Evolutionary conservation across 2,888 invertebrate species (phyloP), one percentile per base, ranked within the genome.

Genomic region (Oscheius sp.): DNA sequence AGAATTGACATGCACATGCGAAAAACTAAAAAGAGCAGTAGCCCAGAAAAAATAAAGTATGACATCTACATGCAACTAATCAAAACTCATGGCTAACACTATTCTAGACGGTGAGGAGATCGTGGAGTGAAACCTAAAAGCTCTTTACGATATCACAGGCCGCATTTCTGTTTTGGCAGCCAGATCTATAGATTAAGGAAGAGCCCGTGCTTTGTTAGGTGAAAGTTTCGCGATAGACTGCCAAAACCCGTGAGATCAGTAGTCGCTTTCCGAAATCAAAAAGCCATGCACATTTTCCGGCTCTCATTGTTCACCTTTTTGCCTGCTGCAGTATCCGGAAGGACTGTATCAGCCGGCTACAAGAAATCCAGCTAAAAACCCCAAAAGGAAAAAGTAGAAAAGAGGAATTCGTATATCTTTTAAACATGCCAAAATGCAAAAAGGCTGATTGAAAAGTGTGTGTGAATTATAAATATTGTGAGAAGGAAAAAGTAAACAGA

Each of bases 101-200:
- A 81, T 79, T 81, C 79, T 81, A 81, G 79, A 77, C 62, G 79
- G 79, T 70, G 80, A 76, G 63, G 81, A 77, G 70, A 81, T 70
- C 53, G 81, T 78, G 57, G 79, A 75, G 66, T 79, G 81, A 76
- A 81, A 78, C 78, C 81, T 81, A 78, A 81, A 81, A 74, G 70
- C 70, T 50, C 42, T 42, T 42, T 42, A 7, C 21, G 42, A 42
- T 42, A 42, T 42, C 42, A 42, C 42, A 42, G 42, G 42, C 42
- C 42, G 42, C 29, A 55, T 2, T 13, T 55, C 32, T 21, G 5
- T 50, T 57, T 68, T 35, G 21, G 29, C 48, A 33, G 21, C 42
- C 60, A 33, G 35, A n/a, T n/a, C 35, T 60, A 42, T 42, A 7
- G 3, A 42, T 42, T 3, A 3, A 7, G 7, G 42, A 42, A 42